Base-by-base conservation (phyloP, 2,888 invertebrate genomes). In the Omphaloscelis lunosa region DNA sequence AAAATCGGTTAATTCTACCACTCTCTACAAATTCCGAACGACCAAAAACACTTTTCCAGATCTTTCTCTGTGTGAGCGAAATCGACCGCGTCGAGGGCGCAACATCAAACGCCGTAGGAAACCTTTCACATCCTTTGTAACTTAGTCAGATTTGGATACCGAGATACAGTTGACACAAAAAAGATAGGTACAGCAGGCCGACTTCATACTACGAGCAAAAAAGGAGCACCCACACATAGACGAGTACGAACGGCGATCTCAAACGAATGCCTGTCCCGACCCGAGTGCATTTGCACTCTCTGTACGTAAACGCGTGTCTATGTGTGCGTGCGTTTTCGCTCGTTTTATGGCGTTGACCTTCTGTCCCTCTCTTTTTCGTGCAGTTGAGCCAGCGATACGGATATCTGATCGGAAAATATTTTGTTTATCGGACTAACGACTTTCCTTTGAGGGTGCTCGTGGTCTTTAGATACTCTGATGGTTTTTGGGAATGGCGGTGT, bases 51-150 rank as follows among this genome's bases (percentile, higher is more conserved):
- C 77, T 80, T 87, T 82, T 76, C 61, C 20, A 72, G 77, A 83
- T 82, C 69, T 84, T 86, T 83, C 82, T 82, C 79, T 83, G 82
- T 69, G 70, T 34, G 34, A 34, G 34, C 72, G 77, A 81, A 82
- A 83, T 87, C 88, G 84, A 83, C 77, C 88, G 81, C 72, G 75
- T 77, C 63, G 82, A 75, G 79, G 72, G 78, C 72, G 61, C 69
- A 72, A 85, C 86, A 84, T 89, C 89, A 89, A 89, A 89, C 86
- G 77, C 71, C 45, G 72, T 29, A 63, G 62, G 66, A 66, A 83
- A 82, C 86, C 86, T 79, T 82, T 84, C 77, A 63, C 75, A 79
- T 80, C 86, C 89, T 89, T 87, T 87, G 83, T 83, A 86, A 88
- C 72, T 83, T 79, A 85, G 70, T 73, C 83, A 82, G 84, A 82